Evolutionary conservation across 2,113 vertebrate genomes (phyloP).

Genomic region (Epinephelus fuscoguttatus): DNA sequence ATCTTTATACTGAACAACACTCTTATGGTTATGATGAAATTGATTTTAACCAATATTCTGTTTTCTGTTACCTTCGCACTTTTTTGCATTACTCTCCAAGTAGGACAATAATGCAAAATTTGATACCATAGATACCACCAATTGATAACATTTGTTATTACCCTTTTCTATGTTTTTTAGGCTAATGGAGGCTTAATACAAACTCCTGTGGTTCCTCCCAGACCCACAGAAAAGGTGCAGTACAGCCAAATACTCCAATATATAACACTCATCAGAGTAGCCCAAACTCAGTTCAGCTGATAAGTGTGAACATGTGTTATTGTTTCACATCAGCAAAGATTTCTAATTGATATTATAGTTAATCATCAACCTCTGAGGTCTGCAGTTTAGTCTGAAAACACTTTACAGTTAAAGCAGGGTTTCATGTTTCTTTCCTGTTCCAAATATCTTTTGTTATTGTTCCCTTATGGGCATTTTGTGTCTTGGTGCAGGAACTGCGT

Average conservation of each 20-base stretch:
- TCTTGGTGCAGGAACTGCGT: constrained; percentile 53
- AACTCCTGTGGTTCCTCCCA: constrained; percentile 39
- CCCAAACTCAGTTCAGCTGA: neutral
- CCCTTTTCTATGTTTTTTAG: constrained; percentile 3
- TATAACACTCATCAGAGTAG: neutral
- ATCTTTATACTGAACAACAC: neutral
- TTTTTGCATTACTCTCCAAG: neutral
- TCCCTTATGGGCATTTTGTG: neutral
- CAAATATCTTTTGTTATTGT: constrained; percentile 3
- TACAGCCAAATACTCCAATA: neutral
- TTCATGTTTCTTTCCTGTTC: constrained; percentile 25
- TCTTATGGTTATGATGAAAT: neutral
- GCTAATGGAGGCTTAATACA: constrained; percentile 22
- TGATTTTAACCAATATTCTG: neutral
- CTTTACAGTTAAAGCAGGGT: constrained; percentile 11
- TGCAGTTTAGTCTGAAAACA: neutral
- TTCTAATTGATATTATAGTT: neutral
- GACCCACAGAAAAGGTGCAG: constrained; percentile 62
- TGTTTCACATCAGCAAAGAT: neutral
- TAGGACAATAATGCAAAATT: too few species aligned
- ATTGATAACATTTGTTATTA: neutral
- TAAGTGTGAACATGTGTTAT: neutral
- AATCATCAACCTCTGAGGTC: neutral
- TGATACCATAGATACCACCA: neutral
- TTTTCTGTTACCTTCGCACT: neutral